These are phyloP conservation scores for Radopholus similis DNA, from an alignment of 1,140 invertebrate genomes.

Conservation along the genomic window DNA sequence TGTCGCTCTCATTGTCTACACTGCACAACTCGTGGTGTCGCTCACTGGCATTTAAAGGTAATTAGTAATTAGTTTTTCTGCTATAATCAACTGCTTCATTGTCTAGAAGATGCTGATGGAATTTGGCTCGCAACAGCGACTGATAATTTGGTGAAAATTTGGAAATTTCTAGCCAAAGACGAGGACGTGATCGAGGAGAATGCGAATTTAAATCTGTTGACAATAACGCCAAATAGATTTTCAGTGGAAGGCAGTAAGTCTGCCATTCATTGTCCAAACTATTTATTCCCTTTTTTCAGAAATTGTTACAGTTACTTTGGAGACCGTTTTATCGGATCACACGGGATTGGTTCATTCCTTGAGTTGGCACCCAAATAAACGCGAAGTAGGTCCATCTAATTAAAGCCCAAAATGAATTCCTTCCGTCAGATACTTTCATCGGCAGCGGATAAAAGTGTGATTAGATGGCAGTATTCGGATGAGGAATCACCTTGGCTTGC, in stretches of 20 bases:
- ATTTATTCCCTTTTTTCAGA: not conserved
- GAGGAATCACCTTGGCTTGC: conserved; percentile 76
- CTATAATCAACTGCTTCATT: too few species aligned
- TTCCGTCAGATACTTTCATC: conserved; percentile 79
- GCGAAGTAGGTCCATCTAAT: conserved; percentile 23
- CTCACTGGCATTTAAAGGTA: too few species aligned
- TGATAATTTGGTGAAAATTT: conserved; percentile 1
- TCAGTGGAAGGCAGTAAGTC: not conserved
- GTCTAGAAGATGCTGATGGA: not conserved
- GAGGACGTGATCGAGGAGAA: too few species aligned
- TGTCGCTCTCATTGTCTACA: too few species aligned
- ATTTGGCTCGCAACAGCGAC: not conserved
- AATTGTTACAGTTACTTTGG: conserved; percentile 67
- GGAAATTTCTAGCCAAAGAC: conserved; percentile 60
- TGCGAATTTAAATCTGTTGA: too few species aligned
- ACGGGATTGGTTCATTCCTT: conserved; percentile 89
- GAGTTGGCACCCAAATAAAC: conserved; percentile 71
- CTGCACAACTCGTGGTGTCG: too few species aligned
- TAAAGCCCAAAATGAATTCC: conserved; percentile 75
- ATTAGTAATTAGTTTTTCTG: too few species aligned
- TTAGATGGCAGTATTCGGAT: conserved; percentile 76
- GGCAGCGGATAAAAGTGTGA: conserved; percentile 50
- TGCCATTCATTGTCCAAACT: not conserved
- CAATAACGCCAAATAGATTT: not conserved
- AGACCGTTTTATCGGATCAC: conserved; percentile 83